Base-by-base conservation (phyloP, 2,888 invertebrate species). In the Carcina quercana region DNA sequence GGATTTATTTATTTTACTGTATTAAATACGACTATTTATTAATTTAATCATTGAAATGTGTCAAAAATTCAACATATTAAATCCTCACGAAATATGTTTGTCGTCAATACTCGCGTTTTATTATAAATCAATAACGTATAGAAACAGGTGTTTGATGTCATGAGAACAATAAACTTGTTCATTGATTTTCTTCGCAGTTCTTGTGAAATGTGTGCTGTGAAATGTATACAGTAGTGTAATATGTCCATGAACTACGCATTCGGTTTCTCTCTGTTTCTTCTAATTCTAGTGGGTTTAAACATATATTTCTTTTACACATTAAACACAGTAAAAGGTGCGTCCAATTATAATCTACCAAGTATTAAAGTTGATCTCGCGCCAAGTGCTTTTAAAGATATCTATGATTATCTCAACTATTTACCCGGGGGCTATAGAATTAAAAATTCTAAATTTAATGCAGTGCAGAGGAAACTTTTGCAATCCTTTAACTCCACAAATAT, bases 231-330 rank as follows among this genome's bases (percentile, higher is more conserved):
- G n/a, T n/a, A n/a, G n/a, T n/a, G n/a, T 20, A 27, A 40, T 33
- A 82, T 82, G 82, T 76, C 80, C 31, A 52, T 78, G 50, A 82
- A 82, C 47, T 79, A 75, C 56, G 74, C 76, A n/a, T 76, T 82
- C 47, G 69, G 69, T 22, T 76, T 79, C 49, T 80, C 78, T 32
- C 40, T 80, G 27, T 76, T 82, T 42, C 56, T 83, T 22, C 53
- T 83, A 22, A 41, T 75, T 34, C 60, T 83, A 34, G 80, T 83
- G 28, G 67, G 50, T 25, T 59, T 82, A 14, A 82, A 83, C 45
- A 62, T 82, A 45, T 83, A 72, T 46, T 83, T 83, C 43, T 82
- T 79, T 47, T 80, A 80, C 43, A 70, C 60, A 5, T 54, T 82
- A 25, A 74, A 66, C 30, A 59, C 62, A 37, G 53, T 63, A 14